Base-by-base conservation (phyloP, 2,888 invertebrate species). In the Ornithoptera alexandrae region DNA sequence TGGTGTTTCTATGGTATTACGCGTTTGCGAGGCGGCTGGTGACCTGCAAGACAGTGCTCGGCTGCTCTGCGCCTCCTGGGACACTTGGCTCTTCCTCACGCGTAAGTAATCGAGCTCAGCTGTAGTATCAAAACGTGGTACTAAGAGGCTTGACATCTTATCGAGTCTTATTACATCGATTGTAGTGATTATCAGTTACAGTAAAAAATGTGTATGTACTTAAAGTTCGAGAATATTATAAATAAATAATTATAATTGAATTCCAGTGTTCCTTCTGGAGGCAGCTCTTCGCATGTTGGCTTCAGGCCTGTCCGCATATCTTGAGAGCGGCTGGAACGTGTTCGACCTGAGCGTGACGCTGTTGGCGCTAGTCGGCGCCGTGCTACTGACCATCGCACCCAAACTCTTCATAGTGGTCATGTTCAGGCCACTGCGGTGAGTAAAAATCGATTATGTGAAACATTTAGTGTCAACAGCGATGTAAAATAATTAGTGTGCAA, bases 251-350 rank as follows among this genome's bases (percentile, higher is more conserved):
- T 10, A 1, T 39, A 39, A 39, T 39, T 1, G 0, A 5, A n/a
- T 88, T 87, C n/a, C 88, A 97, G 97, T 97, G 78, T 97, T 97
- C 87, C 92, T 95, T 39, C 67, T 95, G 3, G 97, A 97, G 88
- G 96, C 96, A 0, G 82, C 93, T 0, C 87, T 96, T 2, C 96
- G 96, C 78, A 94, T 97, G 76, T 88, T 96, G 79, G 96, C 96
- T 1, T 87, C 95, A 56, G 97, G 97, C 3, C 93, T 95, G 74
- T 81, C 88, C 5, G 94, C 94, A 72, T 97, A 97, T 82, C 93
- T 97, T 71, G 94, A 95, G 73, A 96, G 96, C 59, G 97, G 97
- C 0, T 97, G 97, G 97, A 97, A 97, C 84, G 93, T 96, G 76
- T 97, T 95, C 84, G 97, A 97, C 83, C 84, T 96, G 63, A 92